These are phyloP conservation scores for Oopsacas minuta DNA, from an alignment of 37 sponge, comb jelly and placozoan genomes.

Conservation along the genomic window DNA sequence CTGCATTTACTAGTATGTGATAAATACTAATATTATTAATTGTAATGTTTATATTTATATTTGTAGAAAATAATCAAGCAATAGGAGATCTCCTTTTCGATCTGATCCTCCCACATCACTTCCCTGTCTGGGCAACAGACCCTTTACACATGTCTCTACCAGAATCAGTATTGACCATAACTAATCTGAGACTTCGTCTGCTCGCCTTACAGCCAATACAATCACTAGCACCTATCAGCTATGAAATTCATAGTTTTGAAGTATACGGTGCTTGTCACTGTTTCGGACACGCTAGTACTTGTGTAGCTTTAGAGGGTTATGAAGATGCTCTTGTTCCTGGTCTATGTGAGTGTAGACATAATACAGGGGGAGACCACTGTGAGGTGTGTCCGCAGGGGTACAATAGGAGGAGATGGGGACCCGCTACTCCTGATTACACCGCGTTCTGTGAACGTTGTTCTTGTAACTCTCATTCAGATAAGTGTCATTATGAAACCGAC, in stretches of 20 bases:
- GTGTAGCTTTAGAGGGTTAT: background rate
- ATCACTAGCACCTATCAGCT: background rate
- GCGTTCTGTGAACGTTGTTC: background rate
- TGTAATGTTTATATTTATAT: background rate
- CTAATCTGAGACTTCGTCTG: constrained; percentile 8
- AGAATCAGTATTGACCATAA: background rate
- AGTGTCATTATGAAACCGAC: background rate
- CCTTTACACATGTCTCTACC: background rate
- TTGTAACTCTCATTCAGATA: background rate
- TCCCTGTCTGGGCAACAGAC: background rate
- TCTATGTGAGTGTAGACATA: background rate
- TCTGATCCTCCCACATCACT: background rate
- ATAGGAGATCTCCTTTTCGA: background rate
- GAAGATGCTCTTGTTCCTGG: background rate
- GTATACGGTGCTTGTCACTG: background rate
- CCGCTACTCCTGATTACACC: background rate
- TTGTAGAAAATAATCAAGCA: background rate
- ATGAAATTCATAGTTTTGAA: background rate
- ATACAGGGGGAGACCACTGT: background rate
- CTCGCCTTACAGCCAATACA: background rate
- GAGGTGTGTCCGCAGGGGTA: background rate
- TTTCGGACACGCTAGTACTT: background rate
- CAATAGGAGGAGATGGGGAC: background rate
- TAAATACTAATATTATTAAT: background rate
- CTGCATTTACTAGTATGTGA: background rate